Percentiles rank a stretch among this genome's conserved stretches.
Conservation (phyloP, 64 coral and sea anemone genomes). For the Actinia equina region DNA sequence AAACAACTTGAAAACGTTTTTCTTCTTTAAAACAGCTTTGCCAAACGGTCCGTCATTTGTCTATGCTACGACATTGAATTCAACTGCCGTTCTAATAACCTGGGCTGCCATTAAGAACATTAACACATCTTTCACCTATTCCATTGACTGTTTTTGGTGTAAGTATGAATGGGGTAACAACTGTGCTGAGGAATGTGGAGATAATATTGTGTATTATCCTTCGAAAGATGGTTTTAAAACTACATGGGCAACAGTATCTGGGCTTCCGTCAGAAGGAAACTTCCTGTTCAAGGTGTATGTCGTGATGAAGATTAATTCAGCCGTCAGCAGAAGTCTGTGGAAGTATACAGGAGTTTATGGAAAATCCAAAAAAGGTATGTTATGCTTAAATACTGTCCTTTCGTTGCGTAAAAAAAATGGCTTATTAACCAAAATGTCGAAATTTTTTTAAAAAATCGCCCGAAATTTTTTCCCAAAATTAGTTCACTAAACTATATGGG, state of each 20-base stretch:
- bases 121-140: not conserved
- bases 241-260: not conserved
- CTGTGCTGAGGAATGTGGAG: not conserved
- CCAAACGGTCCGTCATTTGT: conserved; percentile 20
- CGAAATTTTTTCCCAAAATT: too few species aligned
- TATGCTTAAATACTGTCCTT: too few species aligned
- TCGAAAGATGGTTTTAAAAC: not conserved
- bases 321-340: conserved; percentile 10
- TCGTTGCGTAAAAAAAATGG: too few species aligned
- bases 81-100: not conserved
- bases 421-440: too few species aligned
- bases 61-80: not conserved
- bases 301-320: conserved; percentile 17
- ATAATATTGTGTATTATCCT: not conserved
- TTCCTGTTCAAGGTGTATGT: conserved; percentile 33
- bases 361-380: conserved; percentile 6
- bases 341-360: conserved; percentile 9
- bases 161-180: not conserved
- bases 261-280: not conserved
- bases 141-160: conserved; percentile 37
- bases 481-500: too few species aligned
- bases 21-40: not conserved
- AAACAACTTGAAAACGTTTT: not conserved
- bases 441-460: too few species aligned
- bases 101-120: not conserved